Evolutionary conservation across 2,888 invertebrate genomes (phyloP), one percentile per base, ranked within the genome.

Genomic region (Branchellion lobata): DNA sequence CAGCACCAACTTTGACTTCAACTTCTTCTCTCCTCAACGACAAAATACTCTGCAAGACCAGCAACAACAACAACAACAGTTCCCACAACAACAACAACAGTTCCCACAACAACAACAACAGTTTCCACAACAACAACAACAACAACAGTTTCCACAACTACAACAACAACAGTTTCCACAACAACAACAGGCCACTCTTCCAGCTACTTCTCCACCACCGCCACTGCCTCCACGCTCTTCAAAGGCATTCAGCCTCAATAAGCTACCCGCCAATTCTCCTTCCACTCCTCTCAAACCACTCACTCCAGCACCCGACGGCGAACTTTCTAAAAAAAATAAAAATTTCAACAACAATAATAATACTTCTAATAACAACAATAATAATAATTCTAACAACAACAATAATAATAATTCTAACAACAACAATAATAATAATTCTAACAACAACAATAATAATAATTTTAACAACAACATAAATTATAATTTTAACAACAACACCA

Each of bases 191-290:
- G 0, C 11, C 29, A n/a, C 71, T 8, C 33, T 33, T 8, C 18
- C 5, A n/a, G 8, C 1, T 1, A 51, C 11, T 27, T 51, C 53
- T 31, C 24, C 27, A 24, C 53, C 47, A 29, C 40, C 53, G 27
- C 34, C 36, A 24, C 53, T n/a, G 53, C 40, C 31, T n/a, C 47
- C 51, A 24, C 75, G 75, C 29, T 29, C 31, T 57, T 57, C 61
- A 14, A 57, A n/a, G 24, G 5, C 21, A 18, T 3, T 5, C 61
- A 8, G 5, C 61, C 5, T 57, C 61, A 57, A 57, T n/a, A 57
- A 57, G 61, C 61, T 24, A 57, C 61, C 61, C 61, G 61, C 61
- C 61, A 57, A 24, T 5, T 5, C 24, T n/a, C n/a, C 61, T 47
- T 18, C 8, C 47, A 47, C 8, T 18, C 8, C 47, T n/a, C n/a